These are phyloP conservation scores for Asbolus verrucosus DNA, from an alignment of 1,140 invertebrate species.

Conservation along the genomic window DNA sequence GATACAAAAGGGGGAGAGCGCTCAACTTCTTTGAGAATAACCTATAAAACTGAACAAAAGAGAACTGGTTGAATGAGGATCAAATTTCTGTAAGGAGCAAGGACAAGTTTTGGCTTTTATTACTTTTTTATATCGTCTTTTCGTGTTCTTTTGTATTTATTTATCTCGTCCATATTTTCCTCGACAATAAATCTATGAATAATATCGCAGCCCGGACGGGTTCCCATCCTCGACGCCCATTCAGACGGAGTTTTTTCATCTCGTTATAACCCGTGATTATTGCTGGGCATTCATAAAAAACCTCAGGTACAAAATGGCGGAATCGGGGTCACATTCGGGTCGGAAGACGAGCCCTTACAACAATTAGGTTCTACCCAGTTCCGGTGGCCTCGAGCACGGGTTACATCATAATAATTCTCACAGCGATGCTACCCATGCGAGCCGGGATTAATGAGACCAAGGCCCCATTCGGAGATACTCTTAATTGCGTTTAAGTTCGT, in stretches of 20 bases:
- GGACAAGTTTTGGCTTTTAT: constrained; percentile 37
- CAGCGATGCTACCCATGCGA: constrained; percentile 19
- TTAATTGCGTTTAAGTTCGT: constrained; percentile 24
- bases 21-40: constrained; percentile 39
- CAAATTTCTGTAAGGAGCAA: constrained; percentile 36
- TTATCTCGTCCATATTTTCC: constrained; percentile 36
- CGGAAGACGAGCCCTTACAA: constrained; percentile 29
- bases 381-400: constrained; percentile 21
- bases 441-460: constrained; percentile 19
- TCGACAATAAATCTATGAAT: constrained; percentile 36
- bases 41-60: constrained; percentile 38
- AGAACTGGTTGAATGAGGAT: constrained; percentile 35
- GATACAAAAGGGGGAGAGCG: constrained; percentile 30
- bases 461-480: constrained; percentile 3
- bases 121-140: constrained; percentile 38
- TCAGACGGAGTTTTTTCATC: not conserved
- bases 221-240: not conserved
- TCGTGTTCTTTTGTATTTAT: constrained; percentile 35
- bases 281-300: constrained; percentile 9
- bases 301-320: constrained; percentile 22
- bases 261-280: not conserved
- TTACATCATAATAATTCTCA: constrained; percentile 30
- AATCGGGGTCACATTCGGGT: constrained; percentile 21
- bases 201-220: constrained; percentile 1
- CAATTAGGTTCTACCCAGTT: constrained; percentile 28